Base-by-base conservation (phyloP, 2,888 invertebrate species). In the Drosophila borborema region DNA sequence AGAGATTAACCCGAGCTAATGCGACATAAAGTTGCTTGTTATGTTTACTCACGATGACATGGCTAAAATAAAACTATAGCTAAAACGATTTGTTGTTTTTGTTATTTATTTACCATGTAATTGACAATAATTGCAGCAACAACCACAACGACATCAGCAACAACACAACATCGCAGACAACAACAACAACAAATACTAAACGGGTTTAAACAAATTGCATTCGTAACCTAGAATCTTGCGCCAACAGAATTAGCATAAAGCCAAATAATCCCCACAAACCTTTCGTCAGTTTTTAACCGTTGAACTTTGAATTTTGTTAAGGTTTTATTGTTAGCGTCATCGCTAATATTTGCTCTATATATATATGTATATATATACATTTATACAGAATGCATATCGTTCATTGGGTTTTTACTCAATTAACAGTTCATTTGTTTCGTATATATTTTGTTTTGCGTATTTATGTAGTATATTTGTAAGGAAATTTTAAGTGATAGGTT, bases 51-150 rank as follows among this genome's bases (percentile, higher is more conserved):
- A 86, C 70, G 66, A 76, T 86, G 88, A 86, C 89, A 61, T 54
- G 54, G 72, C 78, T 64, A 71, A 83, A 85, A 79, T 28, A 23
- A n/a, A n/a, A 41, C 20, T 9, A 28, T 31, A 43, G 55, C 41
- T 56, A 36, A 67, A 60, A 38, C 59, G 64, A 54, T 66, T 68
- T 68, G 54, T 56, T 64, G 58, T 62, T 48, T 20, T 41, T 56
- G 54, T 23, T 55, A 20, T 51, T 58, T 60, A 60, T 55, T 66
- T 54, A 53, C 54, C 59, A 79, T 66, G 83, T 89, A 89, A 88
- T 88, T 89, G 81, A 64, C 43, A 74, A 70, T 89, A 89, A 88
- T 88, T 89, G 80, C 77, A 45, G 43, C 63, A 64, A 46, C n/a
- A 55, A 31, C 63, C 31, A 45, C 77, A 46, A 31, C 28, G 28